A percentile compares a stretch with the other conserved stretches of the same genome.
Conservation (phyloP, 1,140 invertebrate species). For the Heterodera carotae region DNA sequence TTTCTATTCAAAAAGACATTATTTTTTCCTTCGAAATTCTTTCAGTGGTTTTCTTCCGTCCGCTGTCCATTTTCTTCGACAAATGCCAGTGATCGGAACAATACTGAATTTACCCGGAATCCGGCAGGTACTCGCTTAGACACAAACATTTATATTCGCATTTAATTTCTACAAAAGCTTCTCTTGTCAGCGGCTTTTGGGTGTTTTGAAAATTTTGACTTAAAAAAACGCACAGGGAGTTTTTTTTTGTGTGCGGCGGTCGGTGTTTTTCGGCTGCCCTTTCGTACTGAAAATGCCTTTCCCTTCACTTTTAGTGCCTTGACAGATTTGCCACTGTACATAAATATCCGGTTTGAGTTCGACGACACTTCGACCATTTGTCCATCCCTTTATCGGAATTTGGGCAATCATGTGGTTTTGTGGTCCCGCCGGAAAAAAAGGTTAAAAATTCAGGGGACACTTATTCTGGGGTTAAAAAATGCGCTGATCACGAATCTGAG, state of each 20-base stretch:
- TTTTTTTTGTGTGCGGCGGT: no score
- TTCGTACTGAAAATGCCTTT: slow-evolving; percentile 28
- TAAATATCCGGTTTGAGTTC: slow-evolving; percentile 61
- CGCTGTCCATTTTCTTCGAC: slow-evolving; percentile 72
- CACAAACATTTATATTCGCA: neutral
- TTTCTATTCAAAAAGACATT: slow-evolving; percentile 31
- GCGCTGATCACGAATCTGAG: no score
- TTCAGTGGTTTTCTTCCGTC: slow-evolving; percentile 74
- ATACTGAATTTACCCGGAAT: slow-evolving; percentile 72
- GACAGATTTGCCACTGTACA: slow-evolving; percentile 62
- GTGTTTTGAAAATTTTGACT: no score
- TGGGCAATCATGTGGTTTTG: neutral
- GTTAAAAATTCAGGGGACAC: no score
- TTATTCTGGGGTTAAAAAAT: no score
- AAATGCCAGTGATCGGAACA: slow-evolving; percentile 72
- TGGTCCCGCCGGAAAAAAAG: no score
- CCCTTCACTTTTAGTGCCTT: slow-evolving; percentile 51
- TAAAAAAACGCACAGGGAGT: no score
- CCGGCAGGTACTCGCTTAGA: slow-evolving; percentile 69
- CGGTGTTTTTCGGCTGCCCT: no score
- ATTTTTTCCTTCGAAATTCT: neutral
- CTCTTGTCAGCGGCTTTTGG: no score
- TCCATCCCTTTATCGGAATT: neutral
- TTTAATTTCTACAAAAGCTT: no score
- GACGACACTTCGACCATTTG: neutral